Percentiles rank a stretch among this genome's conserved stretches.
Evolutionary conservation across 1,140 invertebrate genomes (phyloP).

Genomic region (Camponotus pennsylvanicus): DNA sequence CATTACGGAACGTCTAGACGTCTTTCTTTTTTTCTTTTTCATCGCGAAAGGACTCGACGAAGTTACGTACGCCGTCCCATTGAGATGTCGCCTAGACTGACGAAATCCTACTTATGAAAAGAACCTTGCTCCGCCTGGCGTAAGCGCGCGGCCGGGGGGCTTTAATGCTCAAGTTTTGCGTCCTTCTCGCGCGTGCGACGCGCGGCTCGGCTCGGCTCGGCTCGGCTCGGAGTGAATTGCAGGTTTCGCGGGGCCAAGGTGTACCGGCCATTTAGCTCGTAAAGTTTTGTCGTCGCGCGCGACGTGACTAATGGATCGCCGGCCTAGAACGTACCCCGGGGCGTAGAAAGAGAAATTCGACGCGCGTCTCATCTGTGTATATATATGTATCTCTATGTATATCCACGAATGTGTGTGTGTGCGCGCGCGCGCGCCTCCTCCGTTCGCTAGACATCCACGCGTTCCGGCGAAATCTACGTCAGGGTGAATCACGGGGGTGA

Average conservation of each 20-base stretch:
- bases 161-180: slow-evolving; percentile 70
- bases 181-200: slow-evolving; percentile 62
- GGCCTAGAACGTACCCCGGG: slow-evolving; percentile 53
- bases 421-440: not conserved
- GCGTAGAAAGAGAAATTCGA: slow-evolving; percentile 65
- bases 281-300: slow-evolving; percentile 72
- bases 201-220: slow-evolving; percentile 11
- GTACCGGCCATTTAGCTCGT: slow-evolving; percentile 74
- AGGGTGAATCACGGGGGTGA: slow-evolving; percentile 52
- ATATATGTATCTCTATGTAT: no score
- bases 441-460: slow-evolving; percentile 16
- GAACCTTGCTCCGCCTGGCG: slow-evolving; percentile 30
- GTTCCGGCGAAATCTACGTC: slow-evolving; percentile 47
- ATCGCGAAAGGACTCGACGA: slow-evolving; percentile 39
- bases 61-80: slow-evolving; percentile 53
- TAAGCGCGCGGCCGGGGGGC: slow-evolving; percentile 41
- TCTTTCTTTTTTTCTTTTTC: slow-evolving; percentile 40
- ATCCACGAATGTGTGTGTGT: not conserved
- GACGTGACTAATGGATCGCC: slow-evolving; percentile 74
- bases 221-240: slow-evolving; percentile 65
- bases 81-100: slow-evolving; percentile 51
- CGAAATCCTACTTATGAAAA: slow-evolving; percentile 51
- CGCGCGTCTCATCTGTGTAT: slow-evolving; percentile 36
- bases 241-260: slow-evolving; percentile 75
- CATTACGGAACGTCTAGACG: slow-evolving; percentile 54